Evolutionary conservation across 2,888 invertebrate species (phyloP).

Genomic region (Osmoderma eremita): DNA sequence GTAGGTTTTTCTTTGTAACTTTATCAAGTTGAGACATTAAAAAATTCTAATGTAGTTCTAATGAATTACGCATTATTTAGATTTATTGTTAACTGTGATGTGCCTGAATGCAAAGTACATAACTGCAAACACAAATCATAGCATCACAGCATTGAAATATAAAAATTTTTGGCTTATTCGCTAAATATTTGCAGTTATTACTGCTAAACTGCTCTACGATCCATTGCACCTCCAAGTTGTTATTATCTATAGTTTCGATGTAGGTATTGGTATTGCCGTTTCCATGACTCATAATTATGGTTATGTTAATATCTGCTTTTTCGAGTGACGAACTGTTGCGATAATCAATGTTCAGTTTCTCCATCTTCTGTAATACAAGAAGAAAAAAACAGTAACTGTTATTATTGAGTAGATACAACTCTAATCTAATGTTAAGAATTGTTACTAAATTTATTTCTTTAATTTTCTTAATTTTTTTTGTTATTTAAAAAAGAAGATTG

Average conservation of each 20-base stretch:
- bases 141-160: slow-evolving; percentile 79
- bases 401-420: too few relatives aligned
- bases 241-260: slow-evolving; percentile 70
- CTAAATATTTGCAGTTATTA: slow-evolving; percentile 65
- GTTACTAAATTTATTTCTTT: too few relatives aligned
- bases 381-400: background rate
- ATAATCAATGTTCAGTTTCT: slow-evolving; percentile 62
- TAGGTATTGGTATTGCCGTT: slow-evolving; percentile 64
- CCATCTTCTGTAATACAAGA: slow-evolving; percentile 57
- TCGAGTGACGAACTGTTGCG: slow-evolving; percentile 60
- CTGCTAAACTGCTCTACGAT: slow-evolving; percentile 72
- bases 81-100: too few relatives aligned
- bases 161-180: slow-evolving; percentile 76
- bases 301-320: slow-evolving; percentile 70
- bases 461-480: too few relatives aligned
- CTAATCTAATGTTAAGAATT: too few relatives aligned
- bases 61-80: too few relatives aligned
- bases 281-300: slow-evolving; percentile 77
- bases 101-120: too few relatives aligned
- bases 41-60: too few relatives aligned
- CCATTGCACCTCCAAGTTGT: slow-evolving; percentile 64
- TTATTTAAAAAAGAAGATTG: too few relatives aligned
- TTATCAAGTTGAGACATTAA: too few relatives aligned
- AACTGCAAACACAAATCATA: too few relatives aligned
- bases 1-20: too few relatives aligned